Evolutionary conservation across 2,888 invertebrate genomes (phyloP).

Genomic region (Sericinus montela): DNA sequence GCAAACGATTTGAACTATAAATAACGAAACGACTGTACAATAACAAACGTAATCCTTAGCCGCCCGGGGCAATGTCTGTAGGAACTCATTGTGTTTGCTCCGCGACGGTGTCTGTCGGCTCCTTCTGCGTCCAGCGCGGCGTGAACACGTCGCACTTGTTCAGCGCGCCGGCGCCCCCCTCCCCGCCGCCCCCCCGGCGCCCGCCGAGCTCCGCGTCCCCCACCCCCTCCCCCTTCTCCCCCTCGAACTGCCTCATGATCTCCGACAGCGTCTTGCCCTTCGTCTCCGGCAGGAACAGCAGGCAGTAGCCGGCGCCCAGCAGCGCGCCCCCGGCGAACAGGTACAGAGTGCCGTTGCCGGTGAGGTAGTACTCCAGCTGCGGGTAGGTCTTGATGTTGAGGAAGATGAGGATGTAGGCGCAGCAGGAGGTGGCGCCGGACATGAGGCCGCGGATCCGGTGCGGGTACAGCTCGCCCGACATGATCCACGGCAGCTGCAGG

Average conservation of each 20-base stretch:
- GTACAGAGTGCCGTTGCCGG: constrained; percentile 82
- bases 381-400: constrained; percentile 85
- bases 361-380: constrained; percentile 74
- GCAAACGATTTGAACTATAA: constrained; percentile 32
- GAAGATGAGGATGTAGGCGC: constrained; percentile 85
- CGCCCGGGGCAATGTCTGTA: neutral
- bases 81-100: constrained; percentile 27
- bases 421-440: constrained; percentile 84
- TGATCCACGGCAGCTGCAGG: constrained; percentile 86
- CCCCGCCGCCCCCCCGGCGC: constrained; percentile 56
- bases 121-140: constrained; percentile 44
- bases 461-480: constrained; percentile 86
- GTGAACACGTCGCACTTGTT: constrained; percentile 50
- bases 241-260: constrained; percentile 82
- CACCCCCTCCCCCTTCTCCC: constrained; percentile 54
- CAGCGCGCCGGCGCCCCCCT: constrained; percentile 58
- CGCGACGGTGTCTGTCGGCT: constrained; percentile 37
- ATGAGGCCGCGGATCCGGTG: constrained; percentile 83
- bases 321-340: constrained; percentile 81
- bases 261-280: constrained; percentile 83
- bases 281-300: constrained; percentile 83
- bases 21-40: constrained; percentile 12
- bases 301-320: constrained; percentile 80
- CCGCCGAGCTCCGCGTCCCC: constrained; percentile 55
- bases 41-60: neutral